phyloP scores from a whole-genome alignment of 2,113 vertebrate genomes.

The Halichoeres trimaculatus region DNA sequence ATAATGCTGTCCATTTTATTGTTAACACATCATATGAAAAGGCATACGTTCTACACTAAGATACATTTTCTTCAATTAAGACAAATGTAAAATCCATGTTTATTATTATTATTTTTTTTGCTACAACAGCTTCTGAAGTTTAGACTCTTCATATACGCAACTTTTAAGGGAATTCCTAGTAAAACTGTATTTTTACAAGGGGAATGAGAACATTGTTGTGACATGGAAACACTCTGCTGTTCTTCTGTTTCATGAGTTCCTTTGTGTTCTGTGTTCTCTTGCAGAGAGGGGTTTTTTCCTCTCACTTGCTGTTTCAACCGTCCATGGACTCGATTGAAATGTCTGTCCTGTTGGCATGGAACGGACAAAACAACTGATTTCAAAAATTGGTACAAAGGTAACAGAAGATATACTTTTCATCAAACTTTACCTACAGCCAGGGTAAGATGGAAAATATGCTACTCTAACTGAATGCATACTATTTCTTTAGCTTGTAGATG shows the following conservation, averaged over 20 bases:
- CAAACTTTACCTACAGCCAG: background rate
- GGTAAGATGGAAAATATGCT: background rate
- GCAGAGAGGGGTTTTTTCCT: slow-evolving; percentile 22
- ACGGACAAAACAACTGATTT: slow-evolving; percentile 19
- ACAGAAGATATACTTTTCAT: background rate
- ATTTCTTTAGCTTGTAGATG: background rate
- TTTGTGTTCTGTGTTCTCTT: slow-evolving; percentile 46
- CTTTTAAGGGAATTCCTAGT: slow-evolving; percentile 4
- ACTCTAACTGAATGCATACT: background rate
- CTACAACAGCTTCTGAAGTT: slow-evolving; percentile 9
- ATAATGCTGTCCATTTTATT: background rate
- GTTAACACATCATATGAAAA: slow-evolving; percentile 17
- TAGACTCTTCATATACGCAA: background rate
- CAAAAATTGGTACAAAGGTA: slow-evolving; percentile 1
- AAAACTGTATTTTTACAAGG: slow-evolving; percentile 3
- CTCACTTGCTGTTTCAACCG: slow-evolving; percentile 15
- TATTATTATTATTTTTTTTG: slow-evolving; percentile 18
- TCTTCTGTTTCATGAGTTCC: slow-evolving; percentile 35
- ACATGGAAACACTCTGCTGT: slow-evolving; percentile 1
- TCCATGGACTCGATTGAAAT: slow-evolving; percentile 59
- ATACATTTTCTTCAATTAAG: background rate
- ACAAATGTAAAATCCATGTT: slow-evolving; percentile 10
- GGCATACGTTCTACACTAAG: slow-evolving; percentile 5
- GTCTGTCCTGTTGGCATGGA: slow-evolving; percentile 61
- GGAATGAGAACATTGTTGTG: slow-evolving; percentile 1